A percentile compares a stretch with the other conserved stretches of the same genome.
phyloP scores from a whole-genome alignment of 1,140 invertebrate genomes.

The Polyergus mexicanus region DNA sequence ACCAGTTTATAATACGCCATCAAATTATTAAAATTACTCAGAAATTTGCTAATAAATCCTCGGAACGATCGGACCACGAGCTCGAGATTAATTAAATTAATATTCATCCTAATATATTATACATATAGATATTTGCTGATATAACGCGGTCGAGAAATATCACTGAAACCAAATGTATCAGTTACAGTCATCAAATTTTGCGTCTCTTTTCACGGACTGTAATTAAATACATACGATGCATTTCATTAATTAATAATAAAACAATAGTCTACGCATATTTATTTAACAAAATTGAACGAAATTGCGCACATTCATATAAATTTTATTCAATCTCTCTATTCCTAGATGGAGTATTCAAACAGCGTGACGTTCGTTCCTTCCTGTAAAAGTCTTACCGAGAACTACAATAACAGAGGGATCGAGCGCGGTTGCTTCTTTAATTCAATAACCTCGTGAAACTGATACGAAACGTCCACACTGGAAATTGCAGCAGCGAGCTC shows the following conservation, averaged over 20 bases:
- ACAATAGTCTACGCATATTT: too few relatives aligned
- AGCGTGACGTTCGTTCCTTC: slow-evolving; percentile 30
- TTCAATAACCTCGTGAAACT: slow-evolving; percentile 65
- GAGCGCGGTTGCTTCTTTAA: slow-evolving; percentile 61
- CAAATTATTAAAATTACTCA: slow-evolving; percentile 51
- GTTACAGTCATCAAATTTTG: background rate
- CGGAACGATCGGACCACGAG: background rate
- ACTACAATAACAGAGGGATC: slow-evolving; percentile 53
- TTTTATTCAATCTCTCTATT: slow-evolving; percentile 2
- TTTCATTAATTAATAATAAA: slow-evolving; percentile 43
- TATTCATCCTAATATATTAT: slow-evolving; percentile 29
- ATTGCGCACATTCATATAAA: background rate
- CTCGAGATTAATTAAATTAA: slow-evolving; percentile 58
- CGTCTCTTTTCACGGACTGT: background rate
- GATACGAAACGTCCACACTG: slow-evolving; percentile 56
- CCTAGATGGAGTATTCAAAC: slow-evolving; percentile 15
- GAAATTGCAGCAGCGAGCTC: slow-evolving; percentile 40
- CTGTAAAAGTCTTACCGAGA: slow-evolving; percentile 31
- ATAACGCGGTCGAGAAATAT: background rate
- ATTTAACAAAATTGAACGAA: too few relatives aligned
- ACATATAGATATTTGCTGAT: background rate
- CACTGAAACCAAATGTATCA: slow-evolving; percentile 14
- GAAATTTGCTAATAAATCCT: slow-evolving; percentile 29
- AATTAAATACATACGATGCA: background rate
- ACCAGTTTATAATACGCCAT: slow-evolving; percentile 26